phyloP scores from a whole-genome alignment of 2,888 invertebrate species.

The Antitype chi region DNA sequence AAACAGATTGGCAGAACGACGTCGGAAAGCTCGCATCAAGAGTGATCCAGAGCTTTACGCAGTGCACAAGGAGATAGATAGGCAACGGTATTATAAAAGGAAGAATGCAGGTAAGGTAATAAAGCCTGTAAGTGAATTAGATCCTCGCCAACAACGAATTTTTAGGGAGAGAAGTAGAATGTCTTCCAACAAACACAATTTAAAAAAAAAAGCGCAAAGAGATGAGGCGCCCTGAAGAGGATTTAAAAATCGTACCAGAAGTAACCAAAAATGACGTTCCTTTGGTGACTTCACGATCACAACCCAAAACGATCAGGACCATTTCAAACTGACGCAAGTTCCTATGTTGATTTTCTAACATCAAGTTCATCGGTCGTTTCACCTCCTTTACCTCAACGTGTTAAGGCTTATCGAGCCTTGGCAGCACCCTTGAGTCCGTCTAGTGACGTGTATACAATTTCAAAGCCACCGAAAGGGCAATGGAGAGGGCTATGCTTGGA shows the following conservation, averaged over 20 bases:
- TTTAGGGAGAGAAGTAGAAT: slow-evolving; percentile 11
- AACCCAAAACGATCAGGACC: not conserved
- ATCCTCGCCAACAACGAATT: slow-evolving; percentile 11
- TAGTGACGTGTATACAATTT: slow-evolving; percentile 2
- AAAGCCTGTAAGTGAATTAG: slow-evolving; percentile 1
- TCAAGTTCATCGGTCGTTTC: slow-evolving; percentile 8
- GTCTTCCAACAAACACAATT: slow-evolving; percentile 4
- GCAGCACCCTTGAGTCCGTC: not conserved
- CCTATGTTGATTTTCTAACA: slow-evolving; percentile 8
- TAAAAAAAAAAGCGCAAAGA: not conserved
- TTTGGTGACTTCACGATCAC: slow-evolving; percentile 11
- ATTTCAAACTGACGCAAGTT: not conserved
- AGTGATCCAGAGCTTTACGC: slow-evolving; percentile 3
- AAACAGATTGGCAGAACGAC: slow-evolving; percentile 1
- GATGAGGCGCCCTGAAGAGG: not conserved
- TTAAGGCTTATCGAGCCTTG: slow-evolving; percentile 9
- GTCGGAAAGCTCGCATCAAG: slow-evolving; percentile 6
- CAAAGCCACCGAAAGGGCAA: no score
- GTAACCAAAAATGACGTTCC: not conserved
- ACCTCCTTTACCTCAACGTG: slow-evolving; percentile 1
- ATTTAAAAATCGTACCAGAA: slow-evolving; percentile 2
- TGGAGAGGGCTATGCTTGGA: no score
- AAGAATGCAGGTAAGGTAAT: slow-evolving; percentile 10
- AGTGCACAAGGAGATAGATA: slow-evolving; percentile 3
- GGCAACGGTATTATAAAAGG: slow-evolving; percentile 2